phyloP scores from a whole-genome alignment of 2,888 invertebrate species.

The Dolichomitus sp. region DNA sequence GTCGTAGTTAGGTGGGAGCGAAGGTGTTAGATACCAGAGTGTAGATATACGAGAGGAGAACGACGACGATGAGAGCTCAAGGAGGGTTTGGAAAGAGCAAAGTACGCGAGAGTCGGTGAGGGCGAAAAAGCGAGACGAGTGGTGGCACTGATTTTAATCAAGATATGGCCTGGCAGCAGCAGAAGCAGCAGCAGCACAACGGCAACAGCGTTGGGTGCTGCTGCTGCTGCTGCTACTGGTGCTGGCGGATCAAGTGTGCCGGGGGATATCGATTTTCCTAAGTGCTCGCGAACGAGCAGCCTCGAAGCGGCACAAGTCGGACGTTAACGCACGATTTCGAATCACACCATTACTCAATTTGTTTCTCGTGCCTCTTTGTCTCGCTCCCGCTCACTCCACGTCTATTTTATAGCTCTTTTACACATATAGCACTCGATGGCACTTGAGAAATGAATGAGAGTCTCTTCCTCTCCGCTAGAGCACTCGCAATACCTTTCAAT shows the following conservation, averaged over 20 bases:
- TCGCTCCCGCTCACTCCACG: conserved; percentile 27
- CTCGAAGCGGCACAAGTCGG: conserved; percentile 69
- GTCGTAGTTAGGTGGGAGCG: conserved; percentile 27
- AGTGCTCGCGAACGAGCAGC: conserved; percentile 78
- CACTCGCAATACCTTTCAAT: conserved; percentile 1
- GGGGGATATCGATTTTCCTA: conserved; percentile 84
- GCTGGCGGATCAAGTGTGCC: conserved; percentile 82
- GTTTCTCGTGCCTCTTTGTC: conserved; percentile 50
- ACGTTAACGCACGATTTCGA: conserved; percentile 67
- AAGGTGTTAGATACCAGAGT: conserved; percentile 27
- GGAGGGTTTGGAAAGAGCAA: conserved; percentile 63
- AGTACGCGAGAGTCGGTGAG: conserved; percentile 67
- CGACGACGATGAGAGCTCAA: conserved; percentile 47
- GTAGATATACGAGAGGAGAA: conserved; percentile 15
- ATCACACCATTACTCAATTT: conserved; percentile 68
- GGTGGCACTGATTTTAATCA: conserved; percentile 85
- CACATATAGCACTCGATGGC: conserved; percentile 24
- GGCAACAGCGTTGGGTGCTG: conserved; percentile 25
- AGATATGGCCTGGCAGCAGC: conserved; percentile 84
- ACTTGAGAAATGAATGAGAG: conserved; percentile 29
- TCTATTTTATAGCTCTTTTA: conserved; percentile 32
- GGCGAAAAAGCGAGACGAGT: conserved; percentile 72
- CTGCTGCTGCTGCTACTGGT: conserved; percentile 46
- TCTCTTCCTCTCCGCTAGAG: neutral
- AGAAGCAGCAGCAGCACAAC: conserved; percentile 64